These are phyloP conservation scores for Polypterus senegalus DNA, from an alignment of 2,113 vertebrate genomes.

Conservation along the genomic window DNA sequence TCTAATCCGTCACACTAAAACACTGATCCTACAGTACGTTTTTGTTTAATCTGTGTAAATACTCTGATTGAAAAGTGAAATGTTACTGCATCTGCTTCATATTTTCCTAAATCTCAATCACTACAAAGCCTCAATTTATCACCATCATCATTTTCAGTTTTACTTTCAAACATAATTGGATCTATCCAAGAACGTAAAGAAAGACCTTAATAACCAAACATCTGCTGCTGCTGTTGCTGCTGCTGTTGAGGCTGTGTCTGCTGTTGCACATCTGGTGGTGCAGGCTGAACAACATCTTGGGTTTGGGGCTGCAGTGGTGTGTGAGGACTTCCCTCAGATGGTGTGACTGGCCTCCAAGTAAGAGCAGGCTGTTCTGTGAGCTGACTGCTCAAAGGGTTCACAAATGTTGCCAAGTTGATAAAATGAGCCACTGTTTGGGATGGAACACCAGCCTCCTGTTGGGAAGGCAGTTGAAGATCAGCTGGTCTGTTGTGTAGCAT, in stretches of 20 bases:
- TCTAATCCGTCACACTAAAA: not conserved
- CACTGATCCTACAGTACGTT: not conserved
- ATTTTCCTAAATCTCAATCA: not conserved
- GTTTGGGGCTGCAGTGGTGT: conserved; percentile 30
- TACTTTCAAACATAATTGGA: not conserved
- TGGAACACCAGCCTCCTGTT: conserved; percentile 40
- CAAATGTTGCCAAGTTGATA: conserved; percentile 89
- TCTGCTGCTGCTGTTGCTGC: conserved; percentile 55
- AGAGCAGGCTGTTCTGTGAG: conserved; percentile 66
- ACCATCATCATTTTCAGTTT: not conserved
- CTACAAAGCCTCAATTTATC: not conserved
- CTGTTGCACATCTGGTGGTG: conserved; percentile 33
- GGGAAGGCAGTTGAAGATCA: conserved; percentile 57
- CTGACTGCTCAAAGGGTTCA: conserved; percentile 79
- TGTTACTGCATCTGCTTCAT: not conserved
- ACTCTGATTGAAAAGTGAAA: not conserved
- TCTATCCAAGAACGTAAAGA: not conserved
- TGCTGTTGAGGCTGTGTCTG: conserved; percentile 31
- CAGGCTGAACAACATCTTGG: conserved; percentile 25
- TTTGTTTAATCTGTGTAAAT: not conserved
- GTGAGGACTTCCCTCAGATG: conserved; percentile 43
- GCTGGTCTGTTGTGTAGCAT: conserved; percentile 78
- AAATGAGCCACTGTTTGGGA: conserved; percentile 82
- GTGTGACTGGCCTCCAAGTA: conserved; percentile 68
- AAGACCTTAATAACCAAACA: conserved; percentile 75